Conservation (phyloP, 2,888 invertebrate genomes). For the Sialis fuliginosa region DNA sequence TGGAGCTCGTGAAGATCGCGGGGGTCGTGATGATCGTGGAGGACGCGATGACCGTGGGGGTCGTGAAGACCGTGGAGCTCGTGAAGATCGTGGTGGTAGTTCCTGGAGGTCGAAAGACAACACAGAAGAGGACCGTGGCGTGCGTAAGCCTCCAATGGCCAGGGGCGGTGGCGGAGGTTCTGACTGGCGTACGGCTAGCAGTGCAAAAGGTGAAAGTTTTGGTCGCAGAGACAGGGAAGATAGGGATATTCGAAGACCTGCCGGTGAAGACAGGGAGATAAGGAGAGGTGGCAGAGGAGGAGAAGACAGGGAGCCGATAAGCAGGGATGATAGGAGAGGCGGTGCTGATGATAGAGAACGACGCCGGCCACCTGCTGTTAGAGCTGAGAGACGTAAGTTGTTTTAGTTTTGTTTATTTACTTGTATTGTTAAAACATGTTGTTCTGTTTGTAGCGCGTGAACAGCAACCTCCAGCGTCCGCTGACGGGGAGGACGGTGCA, state of each 20-base stretch:
- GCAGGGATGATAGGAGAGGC: background rate
- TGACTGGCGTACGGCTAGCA: background rate
- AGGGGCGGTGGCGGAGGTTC: conserved; percentile 2
- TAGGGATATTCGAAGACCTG: background rate
- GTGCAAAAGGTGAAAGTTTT: background rate
- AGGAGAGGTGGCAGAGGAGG: conserved; percentile 2
- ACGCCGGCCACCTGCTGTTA: conserved; percentile 10
- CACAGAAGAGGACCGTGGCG: conserved; percentile 6
- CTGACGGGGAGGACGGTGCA: conserved; percentile 21
- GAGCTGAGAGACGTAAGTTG: conserved; percentile 20
- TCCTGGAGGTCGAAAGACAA: conserved; percentile 4
- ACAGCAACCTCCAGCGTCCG: conserved; percentile 13
- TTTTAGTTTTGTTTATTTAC: background rate
- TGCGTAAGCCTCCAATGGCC: conserved; percentile 4
- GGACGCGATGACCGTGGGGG: conserved; percentile 8
- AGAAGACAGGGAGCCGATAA: background rate
- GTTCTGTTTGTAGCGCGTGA: conserved; percentile 15
- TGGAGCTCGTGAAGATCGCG: background rate
- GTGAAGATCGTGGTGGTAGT: conserved; percentile 5
- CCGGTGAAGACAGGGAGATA: background rate
- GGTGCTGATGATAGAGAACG: conserved; percentile 2
- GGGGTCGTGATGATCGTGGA: conserved; percentile 6
- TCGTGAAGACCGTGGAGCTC: conserved; percentile 9
- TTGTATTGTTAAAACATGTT: background rate
- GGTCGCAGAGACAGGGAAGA: background rate